phyloP scores from a whole-genome alignment of 2,113 vertebrate genomes.

The Cathartes aura region DNA sequence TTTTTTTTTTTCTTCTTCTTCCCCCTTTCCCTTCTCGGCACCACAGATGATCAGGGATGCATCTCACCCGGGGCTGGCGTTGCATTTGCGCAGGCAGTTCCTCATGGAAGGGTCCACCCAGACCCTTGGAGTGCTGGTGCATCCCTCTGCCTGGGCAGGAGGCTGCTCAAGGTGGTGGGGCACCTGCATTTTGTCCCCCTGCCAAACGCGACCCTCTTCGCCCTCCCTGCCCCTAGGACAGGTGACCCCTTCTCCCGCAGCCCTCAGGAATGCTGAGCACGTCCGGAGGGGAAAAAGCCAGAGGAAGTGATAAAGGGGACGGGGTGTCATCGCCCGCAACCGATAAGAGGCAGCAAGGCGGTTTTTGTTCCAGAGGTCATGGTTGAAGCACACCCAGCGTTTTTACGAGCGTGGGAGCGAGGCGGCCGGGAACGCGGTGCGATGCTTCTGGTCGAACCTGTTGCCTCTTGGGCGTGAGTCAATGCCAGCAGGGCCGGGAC shows the following conservation, averaged over 20 bases:
- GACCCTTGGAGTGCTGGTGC: background rate
- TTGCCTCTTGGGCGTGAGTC: constrained; percentile 31
- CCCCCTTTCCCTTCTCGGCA: accelerated
- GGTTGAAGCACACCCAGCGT: constrained; percentile 39
- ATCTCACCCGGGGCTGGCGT: accelerated
- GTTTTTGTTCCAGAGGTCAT: constrained; percentile 16
- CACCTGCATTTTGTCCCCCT: background rate
- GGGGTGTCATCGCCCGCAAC: background rate
- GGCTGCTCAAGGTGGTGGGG: background rate
- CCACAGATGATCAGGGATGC: background rate
- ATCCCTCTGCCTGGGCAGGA: background rate
- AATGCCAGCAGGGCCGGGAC: background rate
- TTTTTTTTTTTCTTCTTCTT: too few species aligned
- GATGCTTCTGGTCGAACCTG: constrained; percentile 75
- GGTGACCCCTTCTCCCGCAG: background rate
- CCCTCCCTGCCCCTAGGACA: background rate
- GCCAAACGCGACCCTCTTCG: background rate
- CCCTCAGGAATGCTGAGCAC: background rate
- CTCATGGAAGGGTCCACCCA: background rate
- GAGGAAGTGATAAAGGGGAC: constrained; percentile 45
- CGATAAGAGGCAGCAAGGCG: background rate
- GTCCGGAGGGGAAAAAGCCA: background rate
- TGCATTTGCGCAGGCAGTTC: background rate
- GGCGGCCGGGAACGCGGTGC: background rate
- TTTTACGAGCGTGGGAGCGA: constrained; percentile 70